Evolutionary conservation across 2,797 vertebrate species (phyloP), one percentile per base, ranked within the genome.

Genomic region (Labeo calbasu): DNA sequence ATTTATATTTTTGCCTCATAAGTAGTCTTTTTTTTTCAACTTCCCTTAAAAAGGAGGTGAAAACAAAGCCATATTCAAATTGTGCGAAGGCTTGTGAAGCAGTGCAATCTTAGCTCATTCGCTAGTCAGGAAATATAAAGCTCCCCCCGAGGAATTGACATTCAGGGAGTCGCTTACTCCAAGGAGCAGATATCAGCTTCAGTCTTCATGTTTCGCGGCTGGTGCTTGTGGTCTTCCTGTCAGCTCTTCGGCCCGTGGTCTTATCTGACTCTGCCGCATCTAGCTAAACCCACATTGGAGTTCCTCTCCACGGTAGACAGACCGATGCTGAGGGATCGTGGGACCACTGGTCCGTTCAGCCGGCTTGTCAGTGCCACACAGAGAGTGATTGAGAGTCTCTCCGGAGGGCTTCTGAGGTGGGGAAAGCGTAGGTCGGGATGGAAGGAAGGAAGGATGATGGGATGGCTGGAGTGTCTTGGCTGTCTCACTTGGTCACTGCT

Each of bases 401-500:
- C 70, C 55, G 9, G 69, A 71, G 86, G 48, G 17, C 50, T 68
- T 66, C 50, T 77, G 65, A 65, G 61, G 76, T 63, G 59, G 81
- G 69, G 36, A 83, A 70, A 19, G 77, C 32, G 23, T 86, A 51
- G 63, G 53, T 32, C 12, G 28, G 43, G 43, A 46, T 46, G 43
- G 43, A 76, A 72, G 46, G 75, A 57, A 73, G 66, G 50, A 84
- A 77, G 65, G 19, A 46, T 23, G 69, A 76, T 36, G 40, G 71
- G 69, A 53, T 25, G 70, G 36, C 70, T 63, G 72, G 61, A 57
- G 21, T 17, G 25, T 82, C 46, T 79, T 55, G 46, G 73, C 32
- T 53, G 80, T 84, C 85, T 84, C 87, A 32, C 83, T 83, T 77
- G 80, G 84, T 85, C 89, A 93, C 97, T 97, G 95, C 96, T 97